phyloP scores from a whole-genome alignment of 2,797 vertebrate species.

The Crenichthys baileyi region DNA sequence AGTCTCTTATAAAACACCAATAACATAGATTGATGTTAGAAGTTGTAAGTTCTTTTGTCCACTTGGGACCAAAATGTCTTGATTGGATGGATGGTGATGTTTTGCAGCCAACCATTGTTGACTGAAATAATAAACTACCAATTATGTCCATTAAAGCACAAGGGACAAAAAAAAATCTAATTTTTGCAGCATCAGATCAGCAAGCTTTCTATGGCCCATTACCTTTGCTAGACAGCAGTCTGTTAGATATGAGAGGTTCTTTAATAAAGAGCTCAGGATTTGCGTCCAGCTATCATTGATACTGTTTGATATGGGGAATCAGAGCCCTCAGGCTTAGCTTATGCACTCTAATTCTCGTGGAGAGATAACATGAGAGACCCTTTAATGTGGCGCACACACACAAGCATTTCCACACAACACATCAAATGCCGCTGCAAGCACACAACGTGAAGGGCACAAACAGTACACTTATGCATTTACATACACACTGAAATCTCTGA shows the following conservation, averaged over 20 bases:
- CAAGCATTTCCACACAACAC: slow-evolving; percentile 22
- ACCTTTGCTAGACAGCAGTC: slow-evolving; percentile 60
- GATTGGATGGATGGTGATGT: background rate
- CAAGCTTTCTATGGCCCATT: slow-evolving; percentile 49
- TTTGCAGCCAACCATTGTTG: background rate
- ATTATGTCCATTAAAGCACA: slow-evolving; percentile 24
- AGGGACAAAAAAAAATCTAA: slow-evolving; percentile 39
- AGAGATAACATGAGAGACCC: slow-evolving; percentile 60
- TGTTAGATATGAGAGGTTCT: slow-evolving; percentile 51
- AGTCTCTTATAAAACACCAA: too few species aligned
- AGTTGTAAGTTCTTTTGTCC: background rate
- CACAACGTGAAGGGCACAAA: slow-evolving; percentile 21
- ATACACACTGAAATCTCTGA: slow-evolving; percentile 19
- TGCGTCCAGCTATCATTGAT: slow-evolving; percentile 60
- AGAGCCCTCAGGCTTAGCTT: slow-evolving; percentile 60
- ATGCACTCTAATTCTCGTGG: slow-evolving; percentile 68
- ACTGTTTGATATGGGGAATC: slow-evolving; percentile 60
- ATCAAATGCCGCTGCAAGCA: slow-evolving; percentile 3
- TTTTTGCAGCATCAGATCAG: slow-evolving; percentile 31
- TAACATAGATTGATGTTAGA: too few species aligned
- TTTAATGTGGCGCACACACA: slow-evolving; percentile 52
- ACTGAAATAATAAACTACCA: slow-evolving; percentile 6
- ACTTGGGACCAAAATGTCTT: background rate
- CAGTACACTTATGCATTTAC: slow-evolving; percentile 15
- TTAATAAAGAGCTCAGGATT: slow-evolving; percentile 58